Base-by-base conservation (phyloP, 1,140 invertebrate species). In the Trachymyrmex cornetzi region DNA sequence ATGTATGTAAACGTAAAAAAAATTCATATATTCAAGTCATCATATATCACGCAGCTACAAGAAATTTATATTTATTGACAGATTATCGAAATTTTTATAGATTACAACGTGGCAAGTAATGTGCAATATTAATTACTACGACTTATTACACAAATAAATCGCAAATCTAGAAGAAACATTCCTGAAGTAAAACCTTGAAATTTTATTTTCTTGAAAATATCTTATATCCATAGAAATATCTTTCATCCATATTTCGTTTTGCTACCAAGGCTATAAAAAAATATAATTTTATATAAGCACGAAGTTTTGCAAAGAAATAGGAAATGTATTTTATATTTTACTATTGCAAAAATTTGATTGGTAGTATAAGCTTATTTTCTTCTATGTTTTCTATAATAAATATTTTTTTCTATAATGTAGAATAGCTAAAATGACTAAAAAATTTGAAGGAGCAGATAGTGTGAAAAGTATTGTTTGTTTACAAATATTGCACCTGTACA, bases 351-450 rank as follows among this genome's bases (percentile, higher is more conserved):
- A 24, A 84, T 88, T 79, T 77, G 48, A 74, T 53, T 85, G 57
- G 12, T 55, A 89, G 63, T 66, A 44, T 34, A 85, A 88, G 75
- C 55, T 77, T 24, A 67, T 61, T 24, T 61, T 44, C 38, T 11
- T 44, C 11, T 44, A 44, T 44, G 11, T 44, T 44, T 44, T 44
- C 9, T 44, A 44, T 44, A 44, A 44, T 14, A 89, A 72, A 57
- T 48, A 77, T 80, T 66, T 22, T 57, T 19, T 55, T 71, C 38
- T 80, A 44, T 12, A 64, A 67, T 57, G 53, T 59, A 89, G 57
- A 89, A 14, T 19, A 27, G 48, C 48, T 38, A 74, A 87, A 89
- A 85, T 85, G 55, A 85, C 6, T 77, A 30, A 89, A 89, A 88
- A 80, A 85, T 77, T 59, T 48, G 75, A 12, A 77, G 16, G 30